phyloP scores from a whole-genome alignment of 2,888 invertebrate genomes.

The Elegia similella region DNA sequence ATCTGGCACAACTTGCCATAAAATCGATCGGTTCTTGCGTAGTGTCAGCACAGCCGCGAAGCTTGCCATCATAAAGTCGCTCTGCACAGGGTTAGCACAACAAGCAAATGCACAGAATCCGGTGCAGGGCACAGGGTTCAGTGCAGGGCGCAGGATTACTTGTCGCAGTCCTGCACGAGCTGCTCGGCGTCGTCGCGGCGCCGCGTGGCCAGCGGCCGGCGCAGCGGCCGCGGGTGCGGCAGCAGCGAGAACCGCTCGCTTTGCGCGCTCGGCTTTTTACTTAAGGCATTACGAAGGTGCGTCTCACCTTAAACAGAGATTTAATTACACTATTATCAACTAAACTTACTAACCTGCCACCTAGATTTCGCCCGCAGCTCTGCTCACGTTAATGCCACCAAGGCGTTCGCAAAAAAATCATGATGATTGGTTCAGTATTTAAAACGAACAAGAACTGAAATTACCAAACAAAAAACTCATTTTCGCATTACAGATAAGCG shows the following conservation, averaged over 20 bases:
- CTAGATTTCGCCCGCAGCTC: too few relatives aligned
- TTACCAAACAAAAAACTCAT: too few relatives aligned
- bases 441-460: too few relatives aligned
- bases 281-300: slow-evolving; percentile 66
- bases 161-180: slow-evolving; percentile 64
- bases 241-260: slow-evolving; percentile 68
- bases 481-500: too few relatives aligned
- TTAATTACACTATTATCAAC: not conserved
- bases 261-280: slow-evolving; percentile 56
- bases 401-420: too few relatives aligned
- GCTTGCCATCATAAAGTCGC: slow-evolving; percentile 1
- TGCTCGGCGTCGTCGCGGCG: slow-evolving; percentile 64
- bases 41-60: not conserved
- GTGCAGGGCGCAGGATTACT: slow-evolving; percentile 38
- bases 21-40: not conserved
- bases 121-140: slow-evolving; percentile 9
- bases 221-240: slow-evolving; percentile 64
- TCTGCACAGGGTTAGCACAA: slow-evolving; percentile 4
- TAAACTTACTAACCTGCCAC: too few relatives aligned
- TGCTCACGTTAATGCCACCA: too few relatives aligned
- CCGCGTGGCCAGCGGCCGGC: slow-evolving; percentile 50
- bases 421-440: too few relatives aligned
- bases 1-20: not conserved
- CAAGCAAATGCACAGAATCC: slow-evolving; percentile 3
- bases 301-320: slow-evolving; percentile 61